phyloP scores from a whole-genome alignment of 2,888 invertebrate genomes.

The Lagria hirta region DNA sequence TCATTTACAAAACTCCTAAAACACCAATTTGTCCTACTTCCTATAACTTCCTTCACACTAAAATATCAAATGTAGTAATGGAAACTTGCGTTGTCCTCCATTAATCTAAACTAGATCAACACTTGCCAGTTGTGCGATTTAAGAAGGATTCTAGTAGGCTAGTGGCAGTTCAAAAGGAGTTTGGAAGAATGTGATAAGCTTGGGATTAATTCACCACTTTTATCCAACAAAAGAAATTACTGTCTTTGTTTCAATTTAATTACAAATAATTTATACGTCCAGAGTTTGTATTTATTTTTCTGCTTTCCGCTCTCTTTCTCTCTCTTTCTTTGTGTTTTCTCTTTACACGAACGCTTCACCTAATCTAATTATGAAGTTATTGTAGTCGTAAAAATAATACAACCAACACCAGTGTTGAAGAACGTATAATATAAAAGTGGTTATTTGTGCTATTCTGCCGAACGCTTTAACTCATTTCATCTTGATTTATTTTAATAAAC shows the following conservation, averaged over 20 bases:
- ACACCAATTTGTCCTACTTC: no score
- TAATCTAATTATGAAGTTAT: constrained; percentile 12
- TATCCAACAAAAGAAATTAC: constrained; percentile 2
- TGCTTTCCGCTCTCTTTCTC: background rate
- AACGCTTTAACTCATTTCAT: no score
- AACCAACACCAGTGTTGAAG: background rate
- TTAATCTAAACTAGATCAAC: no score
- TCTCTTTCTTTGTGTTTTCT: constrained; percentile 1
- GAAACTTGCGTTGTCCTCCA: no score
- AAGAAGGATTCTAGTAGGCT: background rate
- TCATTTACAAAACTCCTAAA: no score
- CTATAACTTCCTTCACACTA: no score
- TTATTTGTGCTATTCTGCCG: no score
- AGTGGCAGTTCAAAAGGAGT: constrained; percentile 7
- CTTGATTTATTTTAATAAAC: no score
- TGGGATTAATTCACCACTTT: constrained; percentile 7
- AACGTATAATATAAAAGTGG: constrained; percentile 2
- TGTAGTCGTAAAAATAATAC: constrained; percentile 2
- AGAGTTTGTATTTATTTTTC: constrained; percentile 10
- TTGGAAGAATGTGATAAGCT: constrained; percentile 16
- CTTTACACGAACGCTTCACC: constrained; percentile 4
- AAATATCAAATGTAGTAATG: no score
- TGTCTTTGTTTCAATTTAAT: constrained; percentile 12
- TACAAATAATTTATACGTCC: constrained; percentile 16
- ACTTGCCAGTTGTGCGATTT: background rate